Evolutionary conservation across 2,888 invertebrate genomes (phyloP).

Genomic region (Xylophagus ater): DNA sequence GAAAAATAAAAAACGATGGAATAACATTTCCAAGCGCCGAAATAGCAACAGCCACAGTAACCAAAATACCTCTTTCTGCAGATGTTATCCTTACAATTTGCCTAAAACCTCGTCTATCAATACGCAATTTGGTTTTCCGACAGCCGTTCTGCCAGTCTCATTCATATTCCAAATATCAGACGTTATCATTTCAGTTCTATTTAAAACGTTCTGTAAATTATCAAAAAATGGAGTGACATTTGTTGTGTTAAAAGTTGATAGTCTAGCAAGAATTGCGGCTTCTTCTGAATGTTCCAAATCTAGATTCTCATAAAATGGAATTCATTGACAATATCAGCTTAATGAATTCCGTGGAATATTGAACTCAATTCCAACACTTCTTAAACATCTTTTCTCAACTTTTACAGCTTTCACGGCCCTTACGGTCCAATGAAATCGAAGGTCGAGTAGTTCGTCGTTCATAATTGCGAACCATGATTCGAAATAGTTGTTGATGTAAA

Average conservation of each 20-base stretch:
- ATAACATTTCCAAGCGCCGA: constrained; percentile 25
- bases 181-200: constrained; percentile 18
- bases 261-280: constrained; percentile 18
- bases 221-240: constrained; percentile 22
- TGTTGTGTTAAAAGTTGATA: constrained; percentile 23
- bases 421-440: no score
- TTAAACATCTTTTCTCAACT: no score
- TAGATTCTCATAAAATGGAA: no score
- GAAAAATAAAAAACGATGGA: constrained; percentile 30
- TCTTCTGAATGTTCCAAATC: no score
- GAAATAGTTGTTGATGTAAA: no score
- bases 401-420: no score
- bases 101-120: constrained; percentile 22
- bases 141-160: constrained; percentile 23
- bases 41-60: constrained; percentile 25
- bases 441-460: no score
- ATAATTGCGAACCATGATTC: no score
- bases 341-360: no score
- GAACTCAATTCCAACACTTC: no score
- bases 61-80: constrained; percentile 28
- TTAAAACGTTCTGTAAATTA: constrained; percentile 22
- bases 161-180: constrained; percentile 22
- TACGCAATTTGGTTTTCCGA: constrained; percentile 23
- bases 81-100: constrained; percentile 30
- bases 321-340: no score